Evolutionary conservation across 2,113 vertebrate genomes (phyloP), one percentile per base, ranked within the genome.

Genomic region (Lethenteron reissneri): DNA sequence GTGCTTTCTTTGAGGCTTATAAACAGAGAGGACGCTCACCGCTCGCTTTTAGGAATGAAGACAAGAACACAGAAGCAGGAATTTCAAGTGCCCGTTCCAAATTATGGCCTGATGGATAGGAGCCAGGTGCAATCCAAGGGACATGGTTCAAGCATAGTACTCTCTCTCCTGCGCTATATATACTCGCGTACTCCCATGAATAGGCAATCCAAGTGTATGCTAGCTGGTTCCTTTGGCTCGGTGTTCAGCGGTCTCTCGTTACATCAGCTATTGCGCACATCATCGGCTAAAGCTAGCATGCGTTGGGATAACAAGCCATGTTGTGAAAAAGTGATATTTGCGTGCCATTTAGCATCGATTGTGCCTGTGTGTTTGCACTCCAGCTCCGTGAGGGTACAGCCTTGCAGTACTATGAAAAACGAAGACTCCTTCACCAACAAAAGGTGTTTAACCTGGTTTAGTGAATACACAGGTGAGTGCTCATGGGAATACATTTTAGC

Each of bases 401-500:
- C 25, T 17, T 68, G n/a, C 11, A 25, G 25, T 17, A 68, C n/a
- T 68, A 25, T 25, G 25, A 68, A 68, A 68, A 68, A 25, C 64
- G 64, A 68, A 10, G 64, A 68, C 25, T n/a, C 64, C 11, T 68
- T 68, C 25, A 17, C 64, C n/a, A 68, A n/a, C 64, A 68, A 68
- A 68, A 68, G 64, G 64, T 68, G 64, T 68, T 17, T 68, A 17
- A 25, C 64, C 25, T 68, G 64, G 64, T 68, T 68, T 68, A 68
- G 10, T 68, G 64, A 68, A 68, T 68, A 68, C 25, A 68, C 64
- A 17, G 64, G 64, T 68, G 64, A 68, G 64, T 68, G 64, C 41
- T 7, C 41, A 41, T 41, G 41, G 41, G 41, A 41, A 68, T 9
- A 68, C 64, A 17, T 68, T 68, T 11, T 25, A 17, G 64, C 64